Evolutionary conservation across 1,140 invertebrate genomes (phyloP).

Genomic region (Dendrolimus punctatus): DNA sequence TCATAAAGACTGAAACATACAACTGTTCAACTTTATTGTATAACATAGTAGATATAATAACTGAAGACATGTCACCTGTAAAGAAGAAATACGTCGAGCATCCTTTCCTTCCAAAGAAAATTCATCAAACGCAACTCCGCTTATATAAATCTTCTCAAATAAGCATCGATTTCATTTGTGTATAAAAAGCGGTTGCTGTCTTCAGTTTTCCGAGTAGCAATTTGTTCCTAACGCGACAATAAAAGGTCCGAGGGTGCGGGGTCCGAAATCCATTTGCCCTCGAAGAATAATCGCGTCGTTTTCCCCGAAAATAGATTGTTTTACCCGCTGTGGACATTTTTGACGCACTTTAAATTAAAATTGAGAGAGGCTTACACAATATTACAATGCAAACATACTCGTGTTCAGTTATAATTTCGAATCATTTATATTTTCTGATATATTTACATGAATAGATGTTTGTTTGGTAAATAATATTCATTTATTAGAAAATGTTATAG

Average conservation of each 20-base stretch:
- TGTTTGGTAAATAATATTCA: too few relatives aligned
- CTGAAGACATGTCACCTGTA: too few relatives aligned
- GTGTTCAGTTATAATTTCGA: too few relatives aligned
- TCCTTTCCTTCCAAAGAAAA: background rate
- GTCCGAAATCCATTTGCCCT: slow-evolving; percentile 28
- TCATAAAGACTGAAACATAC: too few relatives aligned
- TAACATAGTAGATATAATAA: too few relatives aligned
- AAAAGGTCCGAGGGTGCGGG: slow-evolving; percentile 17
- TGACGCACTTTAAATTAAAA: slow-evolving; percentile 34
- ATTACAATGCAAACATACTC: too few relatives aligned
- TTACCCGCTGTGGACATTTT: slow-evolving; percentile 18
- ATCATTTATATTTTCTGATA: too few relatives aligned
- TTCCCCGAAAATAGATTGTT: slow-evolving; percentile 30
- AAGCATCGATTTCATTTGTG: slow-evolving; percentile 12
- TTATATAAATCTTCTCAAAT: slow-evolving; percentile 7
- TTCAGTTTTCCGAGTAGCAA: slow-evolving; percentile 11
- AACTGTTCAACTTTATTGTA: too few relatives aligned
- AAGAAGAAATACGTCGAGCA: too few relatives aligned
- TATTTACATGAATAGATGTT: too few relatives aligned
- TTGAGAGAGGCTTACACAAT: slow-evolving; percentile 4
- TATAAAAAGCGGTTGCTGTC: slow-evolving; percentile 7
- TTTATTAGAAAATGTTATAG: too few relatives aligned
- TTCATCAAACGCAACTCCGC: background rate
- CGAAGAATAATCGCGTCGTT: slow-evolving; percentile 30
- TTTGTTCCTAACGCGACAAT: slow-evolving; percentile 20